A percentile compares a stretch with the other conserved stretches of the same genome.
These are phyloP conservation scores for Oceanites oceanicus DNA, from an alignment of 2,113 vertebrate genomes.

Conservation along the genomic window DNA sequence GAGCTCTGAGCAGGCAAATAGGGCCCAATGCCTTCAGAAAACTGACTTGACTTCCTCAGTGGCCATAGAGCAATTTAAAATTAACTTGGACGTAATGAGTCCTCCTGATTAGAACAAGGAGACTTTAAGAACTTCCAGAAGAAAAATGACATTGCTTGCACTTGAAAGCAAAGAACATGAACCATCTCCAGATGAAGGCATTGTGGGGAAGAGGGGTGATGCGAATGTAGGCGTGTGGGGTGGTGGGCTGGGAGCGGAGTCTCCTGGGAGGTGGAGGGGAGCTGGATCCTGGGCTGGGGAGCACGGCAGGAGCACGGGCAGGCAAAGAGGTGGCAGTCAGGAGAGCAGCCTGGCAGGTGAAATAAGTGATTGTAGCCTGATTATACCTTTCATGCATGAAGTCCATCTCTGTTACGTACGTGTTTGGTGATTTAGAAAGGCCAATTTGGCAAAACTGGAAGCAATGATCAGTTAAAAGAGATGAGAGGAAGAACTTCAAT, in stretches of 20 bases:
- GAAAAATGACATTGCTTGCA: not conserved
- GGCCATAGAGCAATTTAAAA: constrained; percentile 44
- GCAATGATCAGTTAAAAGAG: not conserved
- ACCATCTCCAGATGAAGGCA: not conserved
- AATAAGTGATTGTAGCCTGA: not conserved
- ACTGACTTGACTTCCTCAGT: constrained; percentile 32
- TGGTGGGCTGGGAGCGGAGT: not conserved
- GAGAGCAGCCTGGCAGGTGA: not conserved
- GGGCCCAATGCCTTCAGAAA: constrained; percentile 45
- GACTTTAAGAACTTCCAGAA: not conserved
- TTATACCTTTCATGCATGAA: not conserved
- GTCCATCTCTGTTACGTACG: not conserved
- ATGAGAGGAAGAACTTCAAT: not conserved
- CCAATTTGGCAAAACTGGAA: not conserved
- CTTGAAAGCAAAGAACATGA: not conserved
- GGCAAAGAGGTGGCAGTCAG: not conserved
- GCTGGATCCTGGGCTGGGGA: not conserved
- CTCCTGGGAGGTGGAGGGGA: not conserved
- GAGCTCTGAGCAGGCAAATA: constrained; percentile 38
- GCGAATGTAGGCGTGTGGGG: not conserved
- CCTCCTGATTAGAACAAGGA: constrained; percentile 10
- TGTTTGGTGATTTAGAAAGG: not conserved
- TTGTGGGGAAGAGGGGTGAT: not conserved
- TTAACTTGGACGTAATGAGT: constrained; percentile 31
- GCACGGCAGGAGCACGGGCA: not conserved